Evolutionary conservation across 2,797 vertebrate species (phyloP).

Genomic region (Nasua narica): DNA sequence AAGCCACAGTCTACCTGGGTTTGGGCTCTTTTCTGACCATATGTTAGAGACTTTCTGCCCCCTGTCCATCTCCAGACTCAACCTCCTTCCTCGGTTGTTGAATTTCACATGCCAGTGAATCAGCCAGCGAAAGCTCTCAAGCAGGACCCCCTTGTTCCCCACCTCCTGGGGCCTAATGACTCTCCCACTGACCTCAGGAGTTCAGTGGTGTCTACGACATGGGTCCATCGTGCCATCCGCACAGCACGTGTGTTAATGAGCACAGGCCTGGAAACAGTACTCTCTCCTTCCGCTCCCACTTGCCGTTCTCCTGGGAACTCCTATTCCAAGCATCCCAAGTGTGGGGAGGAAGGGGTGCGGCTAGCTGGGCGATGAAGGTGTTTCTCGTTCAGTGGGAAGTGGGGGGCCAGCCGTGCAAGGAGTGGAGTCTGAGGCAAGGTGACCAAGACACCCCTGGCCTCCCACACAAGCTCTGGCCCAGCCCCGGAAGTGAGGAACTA

Average conservation of each 20-base stretch:
- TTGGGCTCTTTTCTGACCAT: neutral
- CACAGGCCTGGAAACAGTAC: neutral
- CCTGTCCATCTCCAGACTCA: neutral
- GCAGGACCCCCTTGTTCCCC: neutral
- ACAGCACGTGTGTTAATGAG: neutral
- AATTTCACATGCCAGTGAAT: neutral
- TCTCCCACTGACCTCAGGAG: neutral
- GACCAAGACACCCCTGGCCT: neutral
- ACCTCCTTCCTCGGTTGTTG: neutral
- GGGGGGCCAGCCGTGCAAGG: neutral
- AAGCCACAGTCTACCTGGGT: neutral
- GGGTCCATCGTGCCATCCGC: neutral
- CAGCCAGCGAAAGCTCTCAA: neutral
- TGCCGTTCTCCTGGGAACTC: neutral
- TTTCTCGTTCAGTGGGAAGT: neutral
- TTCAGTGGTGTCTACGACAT: neutral
- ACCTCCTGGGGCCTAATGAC: neutral
- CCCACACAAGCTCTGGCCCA: constrained; percentile 28
- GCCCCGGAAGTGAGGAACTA: constrained; percentile 6
- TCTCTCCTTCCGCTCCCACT: neutral
- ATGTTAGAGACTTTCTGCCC: neutral
- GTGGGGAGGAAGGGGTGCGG: neutral
- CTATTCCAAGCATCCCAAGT: neutral
- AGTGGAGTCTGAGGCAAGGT: constrained; percentile 37
- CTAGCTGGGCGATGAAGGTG: neutral